Evolutionary conservation across 2,888 invertebrate genomes (phyloP).

Genomic region (Apamea epomidion): DNA sequence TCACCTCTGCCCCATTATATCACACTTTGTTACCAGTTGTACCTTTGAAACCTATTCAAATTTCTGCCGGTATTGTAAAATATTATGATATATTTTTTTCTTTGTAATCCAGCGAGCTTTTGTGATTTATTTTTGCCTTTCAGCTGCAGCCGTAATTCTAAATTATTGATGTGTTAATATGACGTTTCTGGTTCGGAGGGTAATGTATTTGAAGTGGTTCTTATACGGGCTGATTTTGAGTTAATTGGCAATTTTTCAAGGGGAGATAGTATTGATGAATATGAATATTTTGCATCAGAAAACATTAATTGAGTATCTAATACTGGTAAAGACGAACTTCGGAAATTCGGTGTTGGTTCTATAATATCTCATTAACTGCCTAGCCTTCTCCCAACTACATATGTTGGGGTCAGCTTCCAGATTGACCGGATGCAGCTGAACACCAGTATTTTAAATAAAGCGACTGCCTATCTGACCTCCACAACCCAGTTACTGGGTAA

Average conservation of each 20-base stretch:
- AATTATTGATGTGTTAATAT: conserved; percentile 11
- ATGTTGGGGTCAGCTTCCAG: too few relatives aligned
- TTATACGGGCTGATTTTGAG: background rate
- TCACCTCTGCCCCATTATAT: conserved; percentile 32
- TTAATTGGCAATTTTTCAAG: background rate
- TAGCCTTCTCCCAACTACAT: too few relatives aligned
- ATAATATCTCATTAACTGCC: too few relatives aligned
- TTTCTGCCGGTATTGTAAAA: conserved; percentile 37
- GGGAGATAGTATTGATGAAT: background rate
- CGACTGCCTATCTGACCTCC: too few relatives aligned
- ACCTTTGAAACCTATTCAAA: conserved; percentile 53
- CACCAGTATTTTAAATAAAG: too few relatives aligned
- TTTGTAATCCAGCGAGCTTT: conserved; percentile 33
- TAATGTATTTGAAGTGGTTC: background rate
- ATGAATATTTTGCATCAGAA: background rate
- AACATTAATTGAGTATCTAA: background rate
- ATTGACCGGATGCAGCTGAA: too few relatives aligned
- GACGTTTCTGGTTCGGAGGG: conserved; percentile 1
- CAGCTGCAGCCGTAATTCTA: conserved; percentile 21
- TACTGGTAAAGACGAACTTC: background rate
- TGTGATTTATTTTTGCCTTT: conserved; percentile 31
- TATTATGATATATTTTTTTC: conserved; percentile 33
- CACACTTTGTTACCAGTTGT: conserved; percentile 38
- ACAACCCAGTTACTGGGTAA: too few relatives aligned
- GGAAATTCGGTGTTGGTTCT: background rate